These are phyloP conservation scores for Artemisiospiza belli DNA, from an alignment of 2,113 vertebrate species.

Conservation along the genomic window DNA sequence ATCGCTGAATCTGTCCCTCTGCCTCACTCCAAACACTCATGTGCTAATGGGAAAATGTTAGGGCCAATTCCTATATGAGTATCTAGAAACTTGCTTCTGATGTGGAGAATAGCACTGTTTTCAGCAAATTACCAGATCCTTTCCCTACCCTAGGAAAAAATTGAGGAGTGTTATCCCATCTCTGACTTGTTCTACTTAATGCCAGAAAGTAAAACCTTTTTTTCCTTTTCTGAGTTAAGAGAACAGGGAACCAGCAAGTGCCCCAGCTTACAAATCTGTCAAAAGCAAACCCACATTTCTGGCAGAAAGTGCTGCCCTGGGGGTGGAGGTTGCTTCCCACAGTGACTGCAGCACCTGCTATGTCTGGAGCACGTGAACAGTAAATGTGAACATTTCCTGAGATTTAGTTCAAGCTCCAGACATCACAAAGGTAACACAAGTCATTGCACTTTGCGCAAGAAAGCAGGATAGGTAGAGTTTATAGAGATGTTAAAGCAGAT, in stretches of 20 bases:
- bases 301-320: neutral
- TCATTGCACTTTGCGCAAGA: neutral
- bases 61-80: neutral
- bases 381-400: neutral
- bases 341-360: neutral
- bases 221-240: neutral
- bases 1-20: neutral
- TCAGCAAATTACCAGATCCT: neutral
- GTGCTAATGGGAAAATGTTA: neutral
- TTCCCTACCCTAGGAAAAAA: neutral
- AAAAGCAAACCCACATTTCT: neutral
- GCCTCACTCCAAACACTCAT: neutral
- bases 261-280: neutral
- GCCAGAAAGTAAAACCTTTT: neutral
- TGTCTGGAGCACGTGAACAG: neutral
- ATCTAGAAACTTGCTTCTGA: neutral
- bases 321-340: neutral
- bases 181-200: neutral
- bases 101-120: neutral
- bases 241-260: neutral
- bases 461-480: neutral
- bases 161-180: neutral
- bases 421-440: neutral
- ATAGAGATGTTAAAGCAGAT: neutral
- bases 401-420: neutral